phyloP scores from a whole-genome alignment of 2,797 vertebrate species.

The Leptatherina wallacei region DNA sequence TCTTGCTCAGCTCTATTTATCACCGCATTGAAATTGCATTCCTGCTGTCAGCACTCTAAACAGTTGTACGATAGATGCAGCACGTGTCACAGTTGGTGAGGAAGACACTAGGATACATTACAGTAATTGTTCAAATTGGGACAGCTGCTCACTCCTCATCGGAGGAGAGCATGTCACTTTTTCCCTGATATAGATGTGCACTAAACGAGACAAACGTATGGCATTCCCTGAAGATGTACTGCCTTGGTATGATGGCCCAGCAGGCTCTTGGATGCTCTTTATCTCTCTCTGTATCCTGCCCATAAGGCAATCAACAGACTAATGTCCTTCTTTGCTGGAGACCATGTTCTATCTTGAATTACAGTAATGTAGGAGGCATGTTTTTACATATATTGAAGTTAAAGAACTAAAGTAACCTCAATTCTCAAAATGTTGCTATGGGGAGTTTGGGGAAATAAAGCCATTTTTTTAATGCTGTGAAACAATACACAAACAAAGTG shows the following conservation, averaged over 20 bases:
- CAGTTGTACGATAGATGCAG: conserved; percentile 16
- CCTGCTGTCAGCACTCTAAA: conserved; percentile 37
- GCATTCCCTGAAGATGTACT: conserved; percentile 28
- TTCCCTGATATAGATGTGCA: background rate
- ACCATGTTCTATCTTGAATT: conserved; percentile 21
- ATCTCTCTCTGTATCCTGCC: conserved; percentile 19
- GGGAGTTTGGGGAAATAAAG: background rate
- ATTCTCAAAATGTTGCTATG: background rate
- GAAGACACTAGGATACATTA: conserved; percentile 1
- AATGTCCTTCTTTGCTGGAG: conserved; percentile 11
- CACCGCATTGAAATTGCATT: conserved; percentile 37
- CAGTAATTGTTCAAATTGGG: background rate
- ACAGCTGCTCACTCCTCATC: background rate
- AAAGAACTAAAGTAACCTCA: conserved; percentile 11
- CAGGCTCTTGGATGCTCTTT: conserved; percentile 24
- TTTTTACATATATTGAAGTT: conserved; percentile 14
- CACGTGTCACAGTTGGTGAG: conserved; percentile 35
- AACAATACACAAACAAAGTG: too few species aligned
- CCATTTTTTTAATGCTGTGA: background rate
- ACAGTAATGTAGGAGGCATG: conserved; percentile 10
- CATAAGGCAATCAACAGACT: conserved; percentile 7
- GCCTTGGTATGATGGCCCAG: conserved; percentile 27
- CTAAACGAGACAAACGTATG: conserved; percentile 6
- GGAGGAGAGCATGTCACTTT: background rate
- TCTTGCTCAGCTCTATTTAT: conserved; percentile 41